These are phyloP conservation scores for Schrankia costaestrigalis DNA, from an alignment of 2,888 invertebrate species.

Conservation along the genomic window DNA sequence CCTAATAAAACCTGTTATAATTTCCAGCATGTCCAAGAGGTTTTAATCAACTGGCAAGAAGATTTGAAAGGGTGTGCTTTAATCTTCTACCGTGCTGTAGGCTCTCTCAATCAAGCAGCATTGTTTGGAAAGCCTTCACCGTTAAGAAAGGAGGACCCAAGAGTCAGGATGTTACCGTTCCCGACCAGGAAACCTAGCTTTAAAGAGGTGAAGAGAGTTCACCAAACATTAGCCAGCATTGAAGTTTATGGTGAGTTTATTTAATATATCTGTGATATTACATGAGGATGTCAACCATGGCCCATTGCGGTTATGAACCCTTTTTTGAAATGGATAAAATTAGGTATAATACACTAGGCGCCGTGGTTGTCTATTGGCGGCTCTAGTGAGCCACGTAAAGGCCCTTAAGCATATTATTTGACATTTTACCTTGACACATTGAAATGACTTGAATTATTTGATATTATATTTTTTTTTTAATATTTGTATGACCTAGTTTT, in stretches of 20 bases:
- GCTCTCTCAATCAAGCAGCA: conserved; percentile 85
- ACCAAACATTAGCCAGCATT: conserved; percentile 83
- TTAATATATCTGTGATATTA: not conserved
- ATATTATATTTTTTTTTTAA: no score
- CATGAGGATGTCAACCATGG: not conserved
- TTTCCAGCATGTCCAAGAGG: conserved; percentile 87
- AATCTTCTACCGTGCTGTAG: conserved; percentile 88
- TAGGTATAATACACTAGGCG: no score
- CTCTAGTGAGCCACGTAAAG: no score
- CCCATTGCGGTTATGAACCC: no score
- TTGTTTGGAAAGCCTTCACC: conserved; percentile 88
- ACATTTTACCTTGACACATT: no score
- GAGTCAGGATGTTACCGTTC: conserved; percentile 88
- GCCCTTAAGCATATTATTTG: no score
- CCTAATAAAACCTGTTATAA: not conserved
- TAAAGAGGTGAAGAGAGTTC: conserved; percentile 88
- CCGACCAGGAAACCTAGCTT: conserved; percentile 90
- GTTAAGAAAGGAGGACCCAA: conserved; percentile 81
- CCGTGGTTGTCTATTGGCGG: no score
- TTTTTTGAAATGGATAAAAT: no score
- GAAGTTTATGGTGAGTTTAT: conserved; percentile 84
- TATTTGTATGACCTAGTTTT: no score
- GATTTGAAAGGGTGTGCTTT: conserved; percentile 84
- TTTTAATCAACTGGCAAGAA: conserved; percentile 84
- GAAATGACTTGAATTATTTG: no score